Evolutionary conservation across 1,140 invertebrate genomes (phyloP), one percentile per base, ranked within the genome.

Genomic region (Sarcophaga peregrina): DNA sequence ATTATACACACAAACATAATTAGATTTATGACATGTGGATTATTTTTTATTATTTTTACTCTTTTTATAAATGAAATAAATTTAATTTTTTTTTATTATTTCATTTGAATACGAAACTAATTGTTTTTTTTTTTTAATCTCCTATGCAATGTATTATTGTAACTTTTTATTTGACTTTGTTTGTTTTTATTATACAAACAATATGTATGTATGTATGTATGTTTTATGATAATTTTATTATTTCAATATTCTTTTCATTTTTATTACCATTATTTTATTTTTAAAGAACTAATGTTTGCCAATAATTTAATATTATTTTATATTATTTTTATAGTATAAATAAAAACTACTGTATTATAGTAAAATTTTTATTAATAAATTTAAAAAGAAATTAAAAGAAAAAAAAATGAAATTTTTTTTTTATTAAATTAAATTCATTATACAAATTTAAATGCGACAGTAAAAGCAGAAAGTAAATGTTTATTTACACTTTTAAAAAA

Each of bases 221-320:
- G 20, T n/a, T 72, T 5, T 25, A 25, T 72, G 17, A 20, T 25
- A 20, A 20, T 11, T 72, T 3, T 8, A 20, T 72, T 72, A 17
- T 72, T 72, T 25, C 62, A 72, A 72, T 72, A 72, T 72, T 72
- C 17, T 72, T 72, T 72, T 72, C 17, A 0, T 5, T 20, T 72
- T 78, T 52, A 8, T 20, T 78, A 20, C 15, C 47, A 78, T 20
- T 20, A 50, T 46, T 75, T 75, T 75, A 2, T 46, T 52, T 52
- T n/a, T n/a, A n/a, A n/a, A n/a, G 75, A 25, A 78, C 48, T 50
- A 78, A 78, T 78, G 48, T 78, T 78, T 78, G 75, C 75, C 75
- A 78, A 78, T 78, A 50, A 50, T 78, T 78, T 50, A 78, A 50
- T 52, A 6, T 72, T 72, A 25, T 72, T 20, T 50, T 78, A 78